Evolutionary conservation across 2,113 vertebrate species (phyloP).

Genomic region (Cyphomyrus plagiostoma): DNA sequence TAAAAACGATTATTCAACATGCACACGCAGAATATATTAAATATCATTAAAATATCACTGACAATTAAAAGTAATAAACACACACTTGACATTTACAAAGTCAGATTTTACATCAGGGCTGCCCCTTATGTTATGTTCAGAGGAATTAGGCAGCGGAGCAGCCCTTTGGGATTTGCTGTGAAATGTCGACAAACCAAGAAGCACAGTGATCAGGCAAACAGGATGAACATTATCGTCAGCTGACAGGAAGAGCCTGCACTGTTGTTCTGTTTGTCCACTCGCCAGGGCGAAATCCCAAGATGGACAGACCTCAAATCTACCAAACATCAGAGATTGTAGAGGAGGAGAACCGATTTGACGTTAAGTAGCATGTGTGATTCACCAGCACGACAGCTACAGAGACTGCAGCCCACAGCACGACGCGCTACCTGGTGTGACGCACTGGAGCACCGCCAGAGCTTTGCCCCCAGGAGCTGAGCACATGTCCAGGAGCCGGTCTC

Average conservation of each 20-base stretch:
- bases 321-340: not conserved
- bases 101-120: not conserved
- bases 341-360: not conserved
- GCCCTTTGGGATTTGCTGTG: not conserved
- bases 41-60: not conserved
- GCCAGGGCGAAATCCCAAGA: conserved; percentile 3
- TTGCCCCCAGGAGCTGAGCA: conserved; percentile 95
- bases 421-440: conserved; percentile 66
- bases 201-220: not conserved
- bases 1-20: not conserved
- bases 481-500: conserved; percentile 80
- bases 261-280: not conserved
- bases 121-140: not conserved
- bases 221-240: not conserved
- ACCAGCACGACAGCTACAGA: not conserved
- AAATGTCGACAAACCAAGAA: not conserved
- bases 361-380: not conserved
- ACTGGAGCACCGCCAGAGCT: conserved; percentile 77
- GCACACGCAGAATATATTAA: not conserved
- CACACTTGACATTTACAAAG: not conserved
- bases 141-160: not conserved
- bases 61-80: not conserved
- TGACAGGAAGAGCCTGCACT: not conserved
- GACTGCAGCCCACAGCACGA: not conserved
- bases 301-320: not conserved